phyloP scores from a whole-genome alignment of 2,888 invertebrate species.

The Hypomecis punctinalis region DNA sequence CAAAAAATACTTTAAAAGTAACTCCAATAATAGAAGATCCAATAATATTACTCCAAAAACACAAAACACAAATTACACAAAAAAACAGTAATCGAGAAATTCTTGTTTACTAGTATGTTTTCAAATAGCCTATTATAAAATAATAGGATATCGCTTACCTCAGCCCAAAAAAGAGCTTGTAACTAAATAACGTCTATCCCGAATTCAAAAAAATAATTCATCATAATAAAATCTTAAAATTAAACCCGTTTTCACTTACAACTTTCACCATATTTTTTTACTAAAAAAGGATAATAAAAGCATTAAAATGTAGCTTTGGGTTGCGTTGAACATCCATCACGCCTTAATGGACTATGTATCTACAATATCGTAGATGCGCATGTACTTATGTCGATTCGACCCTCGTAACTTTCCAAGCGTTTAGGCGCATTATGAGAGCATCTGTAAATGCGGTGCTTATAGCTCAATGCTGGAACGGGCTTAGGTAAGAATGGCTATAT shows the following conservation, averaged over 20 bases:
- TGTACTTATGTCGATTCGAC: conserved; percentile 9
- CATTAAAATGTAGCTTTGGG: conserved; percentile 22
- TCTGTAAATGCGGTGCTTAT: conserved; percentile 8
- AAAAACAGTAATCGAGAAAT: no score
- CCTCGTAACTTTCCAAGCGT: conserved; percentile 26
- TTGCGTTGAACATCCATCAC: conserved; percentile 34
- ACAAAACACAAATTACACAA: no score
- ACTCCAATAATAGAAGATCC: no score
- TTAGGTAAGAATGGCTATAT: not conserved
- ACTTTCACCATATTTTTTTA: conserved; percentile 24
- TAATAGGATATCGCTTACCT: no score
- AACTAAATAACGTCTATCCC: no score
- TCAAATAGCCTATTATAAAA: no score
- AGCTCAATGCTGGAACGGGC: not conserved
- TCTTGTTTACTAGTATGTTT: no score
- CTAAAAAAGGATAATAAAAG: conserved; percentile 26
- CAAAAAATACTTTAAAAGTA: no score
- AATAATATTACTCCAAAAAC: no score
- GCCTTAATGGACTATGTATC: conserved; percentile 27
- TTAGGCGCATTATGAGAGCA: conserved; percentile 19
- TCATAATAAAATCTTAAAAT: conserved; percentile 6
- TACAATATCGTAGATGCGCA: conserved; percentile 2
- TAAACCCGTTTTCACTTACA: conserved; percentile 24
- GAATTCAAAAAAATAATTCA: conserved; percentile 12
- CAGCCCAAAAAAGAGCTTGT: not conserved